Base-by-base conservation (phyloP, 92 coral and sea anemone species). In the Heteractis magnifica region DNA sequence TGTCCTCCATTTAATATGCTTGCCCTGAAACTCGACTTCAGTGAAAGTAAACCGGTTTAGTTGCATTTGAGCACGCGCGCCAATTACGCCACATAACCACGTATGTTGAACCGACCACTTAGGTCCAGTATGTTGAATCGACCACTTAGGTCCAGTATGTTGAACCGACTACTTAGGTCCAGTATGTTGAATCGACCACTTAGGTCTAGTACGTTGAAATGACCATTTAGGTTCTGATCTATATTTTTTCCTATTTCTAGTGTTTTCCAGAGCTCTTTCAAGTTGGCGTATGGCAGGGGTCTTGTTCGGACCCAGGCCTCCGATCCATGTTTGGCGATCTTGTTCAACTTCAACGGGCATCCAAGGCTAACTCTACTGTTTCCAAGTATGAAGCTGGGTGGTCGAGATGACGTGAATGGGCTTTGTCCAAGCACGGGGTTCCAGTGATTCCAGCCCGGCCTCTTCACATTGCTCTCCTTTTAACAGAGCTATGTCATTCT, bases 361-460 rank as follows among this genome's bases (percentile, higher is more conserved):
- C 85, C 14, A 87, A 82, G 72, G 88, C 85, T 79, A 11, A 41
- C 15, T 72, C 82, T 18, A 87, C 88, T 49, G 72, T 83, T 48
- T 82, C 10, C 59, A 89, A 81, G 82, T 80, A 86, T 70, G 23
- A 70, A 19, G 19, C 72, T 7, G 86, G 82, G 41, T 86, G 89
- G 89, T 48, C 76, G 59, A 48, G 81, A 50, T 81, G 89, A 79
- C 82, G 77, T 49, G 65, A 18, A 1, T 85, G 89, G 80, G 87
- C 83, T 78, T 41, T 49, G 60, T 79, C 82, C 7, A 73, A 80
- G 65, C n/a, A 68, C 62, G 72, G 76, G n/a, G 79, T 84, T 48
- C 89, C 91, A 23, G 64, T 73, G 50, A 75, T 89, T 51, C 89
- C 83, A 16, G 82, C 79, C 16, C 34, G 82, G 44, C 86, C 86